Base-by-base conservation (phyloP, 1,140 invertebrate genomes). In the Homalodisca vitripennis region DNA sequence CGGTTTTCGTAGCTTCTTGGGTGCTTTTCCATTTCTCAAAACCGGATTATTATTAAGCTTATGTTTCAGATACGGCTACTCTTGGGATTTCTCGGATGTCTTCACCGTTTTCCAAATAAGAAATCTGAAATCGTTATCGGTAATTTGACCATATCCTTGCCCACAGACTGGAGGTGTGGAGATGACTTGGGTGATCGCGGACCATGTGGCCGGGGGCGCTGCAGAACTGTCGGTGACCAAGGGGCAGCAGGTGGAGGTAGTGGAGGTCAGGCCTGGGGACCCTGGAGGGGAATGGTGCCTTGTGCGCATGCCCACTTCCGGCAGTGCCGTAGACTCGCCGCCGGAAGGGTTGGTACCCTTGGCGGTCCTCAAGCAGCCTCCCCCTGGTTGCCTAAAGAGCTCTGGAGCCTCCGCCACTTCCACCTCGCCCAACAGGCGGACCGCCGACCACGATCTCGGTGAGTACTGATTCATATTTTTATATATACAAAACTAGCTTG, bases 191-290 rank as follows among this genome's bases (percentile, higher is more conserved):
- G 92, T 95, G 67, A 85, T 94, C 13, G 87, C 88, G 22, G 93
- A 95, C 78, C 89, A 92, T 77, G 82, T 82, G n/a, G 90, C 92
- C 13, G 78, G 87, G 2, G 80, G 84, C 1, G 80, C 86, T 14
- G 87, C 88, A 34, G 92, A 95, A 78, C 77, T 95, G 70, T 87
- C 85, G 26, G 92, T 95, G 10, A 83, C 80, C 51, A 94, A 94
- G 77, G 92, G 92, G 12, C 94, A 97, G 79, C 94, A 97, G 80
- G 94, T 97, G 53, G 95, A 97, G 77, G 89, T 97, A 63, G 78
- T 97, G 62, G 94, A 97, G 75, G 82, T 87, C 60, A 83, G 84
- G 70, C 78, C 79, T 73, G 73, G 78, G 68, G 76, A 83, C 74
- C 73, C 85, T 75, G 87, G 86, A 75, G 88, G 84, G 81, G 87